These are phyloP conservation scores for Coenonympha glycerion DNA, from an alignment of 2,888 invertebrate genomes.

Conservation along the genomic window DNA sequence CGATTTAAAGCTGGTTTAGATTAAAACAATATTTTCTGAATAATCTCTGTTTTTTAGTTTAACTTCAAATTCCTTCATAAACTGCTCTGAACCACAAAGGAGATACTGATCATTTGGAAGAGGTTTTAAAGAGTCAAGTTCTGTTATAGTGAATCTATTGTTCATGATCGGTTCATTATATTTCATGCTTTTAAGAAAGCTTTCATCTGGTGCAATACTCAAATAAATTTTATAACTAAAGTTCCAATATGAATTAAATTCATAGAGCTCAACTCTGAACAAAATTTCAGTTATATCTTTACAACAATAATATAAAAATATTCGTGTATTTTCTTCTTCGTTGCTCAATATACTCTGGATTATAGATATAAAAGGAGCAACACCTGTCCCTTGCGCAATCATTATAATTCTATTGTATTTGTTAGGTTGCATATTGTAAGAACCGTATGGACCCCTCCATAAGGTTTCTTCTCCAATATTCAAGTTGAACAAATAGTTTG, in stretches of 20 bases:
- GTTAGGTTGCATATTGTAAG: constrained; percentile 64
- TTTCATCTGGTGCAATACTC: constrained; percentile 33
- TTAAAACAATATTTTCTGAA: constrained; percentile 48
- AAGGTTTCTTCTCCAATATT: constrained; percentile 67
- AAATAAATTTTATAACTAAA: constrained; percentile 80
- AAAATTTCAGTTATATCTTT: constrained; percentile 73
- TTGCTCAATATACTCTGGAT: constrained; percentile 77
- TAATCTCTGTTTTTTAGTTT: constrained; percentile 40
- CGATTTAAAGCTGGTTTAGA: constrained; percentile 37
- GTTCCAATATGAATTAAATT: constrained; percentile 82
- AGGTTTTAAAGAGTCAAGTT: constrained; percentile 50
- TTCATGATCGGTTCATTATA: constrained; percentile 72
- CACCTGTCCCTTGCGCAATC: constrained; percentile 83
- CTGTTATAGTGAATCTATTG: constrained; percentile 46
- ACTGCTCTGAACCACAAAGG: constrained; percentile 78
- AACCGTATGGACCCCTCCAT: constrained; percentile 85
- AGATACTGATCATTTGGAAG: constrained; percentile 62
- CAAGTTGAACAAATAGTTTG: constrained; percentile 69
- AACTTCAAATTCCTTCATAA: constrained; percentile 67
- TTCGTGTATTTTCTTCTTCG: constrained; percentile 79
- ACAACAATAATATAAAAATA: constrained; percentile 80
- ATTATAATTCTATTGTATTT: constrained; percentile 57
- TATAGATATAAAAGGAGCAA: constrained; percentile 81
- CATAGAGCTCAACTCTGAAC: constrained; percentile 77
- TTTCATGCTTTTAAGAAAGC: constrained; percentile 38